A percentile compares a stretch with the other conserved stretches of the same genome.
phyloP scores from a whole-genome alignment of 2,113 vertebrate genomes.

The Lonchura striata region DNA sequence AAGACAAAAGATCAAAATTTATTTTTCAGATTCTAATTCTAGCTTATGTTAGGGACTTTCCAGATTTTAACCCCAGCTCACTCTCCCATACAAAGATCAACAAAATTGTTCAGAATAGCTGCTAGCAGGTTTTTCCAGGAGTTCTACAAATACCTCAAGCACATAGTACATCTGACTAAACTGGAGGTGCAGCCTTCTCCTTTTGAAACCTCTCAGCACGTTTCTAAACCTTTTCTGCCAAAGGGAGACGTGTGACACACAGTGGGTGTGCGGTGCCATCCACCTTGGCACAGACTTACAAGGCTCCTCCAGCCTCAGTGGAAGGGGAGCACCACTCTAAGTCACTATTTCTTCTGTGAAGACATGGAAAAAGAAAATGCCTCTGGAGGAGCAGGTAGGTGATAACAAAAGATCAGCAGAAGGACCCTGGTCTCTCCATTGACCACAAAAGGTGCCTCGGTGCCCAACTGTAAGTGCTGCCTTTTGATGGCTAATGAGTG shows the following conservation, averaged over 20 bases:
- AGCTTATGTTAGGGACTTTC: not conserved
- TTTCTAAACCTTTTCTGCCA: conserved; percentile 10
- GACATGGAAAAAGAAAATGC: not conserved
- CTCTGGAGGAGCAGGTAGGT: not conserved
- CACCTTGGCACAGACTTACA: rapidly evolving
- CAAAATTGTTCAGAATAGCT: not conserved
- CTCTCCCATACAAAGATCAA: not conserved
- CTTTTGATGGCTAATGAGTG: not conserved
- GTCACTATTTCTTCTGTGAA: not conserved
- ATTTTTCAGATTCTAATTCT: not conserved
- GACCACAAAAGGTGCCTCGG: not conserved
- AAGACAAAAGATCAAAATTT: not conserved
- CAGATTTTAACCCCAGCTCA: not conserved
- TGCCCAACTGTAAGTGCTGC: not conserved
- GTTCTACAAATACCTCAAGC: not conserved
- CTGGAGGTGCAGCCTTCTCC: not conserved
- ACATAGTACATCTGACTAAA: not conserved
- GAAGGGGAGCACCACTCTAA: not conserved
- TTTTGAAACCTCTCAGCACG: not conserved
- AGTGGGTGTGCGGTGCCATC: rapidly evolving
- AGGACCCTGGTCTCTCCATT: not conserved
- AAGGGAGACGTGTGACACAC: not conserved
- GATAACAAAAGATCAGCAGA: not conserved
- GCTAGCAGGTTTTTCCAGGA: not conserved
- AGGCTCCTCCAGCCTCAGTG: rapidly evolving